Base-by-base conservation (phyloP, 2,888 invertebrate species). In the Ichneumoninae sp. region DNA sequence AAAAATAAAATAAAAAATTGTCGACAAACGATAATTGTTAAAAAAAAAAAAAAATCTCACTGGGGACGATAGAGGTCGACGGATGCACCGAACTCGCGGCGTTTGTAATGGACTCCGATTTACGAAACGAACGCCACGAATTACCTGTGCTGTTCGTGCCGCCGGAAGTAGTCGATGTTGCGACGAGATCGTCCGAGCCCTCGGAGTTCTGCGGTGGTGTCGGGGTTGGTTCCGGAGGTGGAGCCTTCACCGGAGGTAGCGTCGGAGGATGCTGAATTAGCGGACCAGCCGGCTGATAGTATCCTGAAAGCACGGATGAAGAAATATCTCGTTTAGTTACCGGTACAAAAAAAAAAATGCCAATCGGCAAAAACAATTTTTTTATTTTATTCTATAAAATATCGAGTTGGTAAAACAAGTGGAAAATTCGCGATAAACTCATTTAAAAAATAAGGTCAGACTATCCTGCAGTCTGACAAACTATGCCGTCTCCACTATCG, bases 241-340 rank as follows among this genome's bases (percentile, higher is more conserved):
- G 94, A 60, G 91, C 93, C 87, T 93, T 93, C 66, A 93, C 92
- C 80, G 94, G 92, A 76, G 91, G 91, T 88, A 92, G 89, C 91
- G 95, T 95, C 88, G 95, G 91, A 81, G 94, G 92, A 89, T 94
- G 93, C 88, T 94, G 93, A 91, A 98, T 98, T 94, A 98, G 95
- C 89, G 98, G 98, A 87, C 98, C 98, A 90, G 98, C 98, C 90
- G 98, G 98, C 95, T 98, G 98, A 95, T 98, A 98, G 94, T 97
- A 98, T 93, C 98, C 98, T 98, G 95, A 0, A 95, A 94, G 86
- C 88, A 91, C 66, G 71, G 77, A 85, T 71, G 44, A 78, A 80
- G 10, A 70, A 60, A 69, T 60, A 63, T 7, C 8, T n/a, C 1
- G 16, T 60, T 76, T 5, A 26, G 65, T 52, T 22, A 33, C n/a